These are phyloP conservation scores for Pollenia amentaria DNA, from an alignment of 2,888 invertebrate species.

Conservation along the genomic window DNA sequence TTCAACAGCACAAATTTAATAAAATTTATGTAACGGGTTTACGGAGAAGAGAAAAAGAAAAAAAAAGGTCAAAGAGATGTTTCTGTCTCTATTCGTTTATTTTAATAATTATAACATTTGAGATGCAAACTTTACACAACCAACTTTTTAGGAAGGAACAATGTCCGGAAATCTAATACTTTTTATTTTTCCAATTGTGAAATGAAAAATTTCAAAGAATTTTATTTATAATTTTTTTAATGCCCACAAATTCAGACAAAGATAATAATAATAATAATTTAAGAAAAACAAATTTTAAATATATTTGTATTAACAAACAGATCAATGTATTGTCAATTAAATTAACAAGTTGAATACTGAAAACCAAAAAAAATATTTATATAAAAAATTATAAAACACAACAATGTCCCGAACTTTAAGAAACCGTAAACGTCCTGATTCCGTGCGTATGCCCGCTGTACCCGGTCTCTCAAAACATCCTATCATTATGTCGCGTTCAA, in stretches of 20 bases:
- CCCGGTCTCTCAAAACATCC: slow-evolving; percentile 62
- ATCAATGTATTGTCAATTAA: slow-evolving; percentile 62
- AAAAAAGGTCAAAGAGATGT: slow-evolving; percentile 9
- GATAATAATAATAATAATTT: slow-evolving; percentile 31
- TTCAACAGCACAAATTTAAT: slow-evolving; percentile 16
- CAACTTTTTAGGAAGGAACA: too few species aligned
- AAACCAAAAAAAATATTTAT: not conserved
- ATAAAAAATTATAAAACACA: not conserved
- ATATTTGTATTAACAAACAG: slow-evolving; percentile 7
- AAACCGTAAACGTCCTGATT: slow-evolving; percentile 69
- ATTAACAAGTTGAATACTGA: not conserved
- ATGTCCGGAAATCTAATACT: not conserved
- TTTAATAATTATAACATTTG: slow-evolving; percentile 25
- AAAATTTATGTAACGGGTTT: slow-evolving; percentile 17
- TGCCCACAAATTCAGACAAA: not conserved
- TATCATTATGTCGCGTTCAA: slow-evolving; percentile 46
- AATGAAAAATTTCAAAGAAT: slow-evolving; percentile 44
- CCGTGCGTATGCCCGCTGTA: slow-evolving; percentile 63
- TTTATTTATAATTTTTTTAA: slow-evolving; percentile 2
- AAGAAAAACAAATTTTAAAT: slow-evolving; percentile 4
- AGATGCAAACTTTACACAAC: slow-evolving; percentile 11
- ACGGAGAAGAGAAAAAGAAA: not conserved
- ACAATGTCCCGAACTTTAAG: slow-evolving; percentile 65
- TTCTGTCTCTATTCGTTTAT: not conserved
- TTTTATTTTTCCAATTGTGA: not conserved